Evolutionary conservation across 2,113 vertebrate species (phyloP), one percentile per base, ranked within the genome.

Genomic region (Psammodynastes pulverulentus): DNA sequence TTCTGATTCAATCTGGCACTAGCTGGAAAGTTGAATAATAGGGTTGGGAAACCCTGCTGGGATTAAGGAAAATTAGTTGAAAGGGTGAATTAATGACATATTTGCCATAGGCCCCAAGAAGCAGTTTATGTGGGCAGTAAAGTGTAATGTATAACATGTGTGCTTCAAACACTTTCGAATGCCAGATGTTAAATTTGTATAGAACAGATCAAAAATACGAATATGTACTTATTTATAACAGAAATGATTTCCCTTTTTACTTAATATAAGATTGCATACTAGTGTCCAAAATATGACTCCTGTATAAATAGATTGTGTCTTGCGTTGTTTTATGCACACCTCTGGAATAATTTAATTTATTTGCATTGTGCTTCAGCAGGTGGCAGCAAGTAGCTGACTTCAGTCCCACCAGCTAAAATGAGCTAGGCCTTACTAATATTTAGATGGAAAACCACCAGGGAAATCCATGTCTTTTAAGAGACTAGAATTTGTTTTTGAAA

Each of bases 1-100:
- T 93, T 52, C 87, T 93, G 90, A 94, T 88, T 93, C 91, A 91
- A 93, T 94, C 93, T 95, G 87, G 1, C 29, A 49, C 95, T 97
- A 98, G 97, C 97, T 97, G 97, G 95, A 95, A 96, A 95, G 96
- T 97, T 97, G 97, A 98, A 98, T 98, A 98, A 98, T 97, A 98
- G 97, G 34, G 56, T 95, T 96, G 90, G 95, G 94, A 97, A 97
- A 95, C 94, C 97, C 94, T 95, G 95, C 89, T 95, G 96, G 96
- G 97, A 97, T 97, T 97, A 97, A 91, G 94, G 89, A 86, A 97
- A 86, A 96, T 95, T 97, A 95, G 94, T 94, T 96, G 95, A 96
- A 96, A 96, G 96, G 94, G 92, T 93, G 93, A 94, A 91, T 95
- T 96, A 96, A 94, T 96, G 97, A 96, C 97, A 97, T 98, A 97